Percentiles rank a stretch among this genome's conserved stretches.
phyloP scores from a whole-genome alignment of 2,113 vertebrate genomes.

The Poicephalus meyeri region DNA sequence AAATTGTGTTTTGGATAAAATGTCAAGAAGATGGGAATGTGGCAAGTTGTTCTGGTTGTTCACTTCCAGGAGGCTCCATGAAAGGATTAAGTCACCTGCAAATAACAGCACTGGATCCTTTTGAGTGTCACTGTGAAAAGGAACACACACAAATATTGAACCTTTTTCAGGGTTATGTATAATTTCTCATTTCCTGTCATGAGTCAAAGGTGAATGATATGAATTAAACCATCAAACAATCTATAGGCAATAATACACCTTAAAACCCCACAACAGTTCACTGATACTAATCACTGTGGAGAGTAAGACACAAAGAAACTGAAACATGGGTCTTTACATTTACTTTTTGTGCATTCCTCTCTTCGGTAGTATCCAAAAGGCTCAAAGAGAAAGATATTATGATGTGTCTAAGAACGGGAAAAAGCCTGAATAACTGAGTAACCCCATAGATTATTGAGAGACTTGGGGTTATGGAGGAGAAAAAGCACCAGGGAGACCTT shows the following conservation, averaged over 20 bases:
- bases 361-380: neutral
- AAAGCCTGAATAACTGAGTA: neutral
- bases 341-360: neutral
- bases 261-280: neutral
- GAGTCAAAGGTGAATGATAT: neutral
- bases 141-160: neutral
- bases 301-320: neutral
- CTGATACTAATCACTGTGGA: neutral
- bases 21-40: neutral
- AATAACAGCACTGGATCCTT: neutral
- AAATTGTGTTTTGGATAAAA: neutral
- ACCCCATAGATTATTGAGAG: neutral
- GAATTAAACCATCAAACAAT: neutral
- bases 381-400: neutral
- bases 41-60: neutral
- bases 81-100: neutral
- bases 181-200: neutral
- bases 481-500: neutral
- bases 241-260: neutral
- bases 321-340: neutral
- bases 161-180: neutral
- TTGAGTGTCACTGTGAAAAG: neutral
- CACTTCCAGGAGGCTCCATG: neutral
- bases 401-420: neutral
- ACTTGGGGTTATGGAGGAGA: neutral